Evolutionary conservation across 2,113 vertebrate species (phyloP).

Genomic region (Phalacrocorax aristotelis): DNA sequence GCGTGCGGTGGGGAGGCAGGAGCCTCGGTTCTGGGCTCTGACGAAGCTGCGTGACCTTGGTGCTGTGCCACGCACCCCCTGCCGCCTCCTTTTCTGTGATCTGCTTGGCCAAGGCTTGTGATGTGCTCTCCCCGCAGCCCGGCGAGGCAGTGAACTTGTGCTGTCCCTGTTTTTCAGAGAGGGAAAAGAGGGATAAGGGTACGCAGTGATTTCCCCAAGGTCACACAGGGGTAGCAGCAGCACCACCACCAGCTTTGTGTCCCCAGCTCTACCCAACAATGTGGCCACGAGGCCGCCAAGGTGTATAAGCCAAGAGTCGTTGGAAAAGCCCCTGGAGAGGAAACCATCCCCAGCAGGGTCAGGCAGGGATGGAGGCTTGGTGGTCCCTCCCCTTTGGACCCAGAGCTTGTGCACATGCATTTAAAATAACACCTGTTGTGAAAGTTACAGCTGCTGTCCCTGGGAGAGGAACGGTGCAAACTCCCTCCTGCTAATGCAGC

Average conservation of each 20-base stretch:
- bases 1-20: not conserved
- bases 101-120: not conserved
- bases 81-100: rapidly evolving
- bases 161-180: not conserved
- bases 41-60: not conserved
- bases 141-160: rapidly evolving
- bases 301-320: rapidly evolving
- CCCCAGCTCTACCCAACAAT: not conserved
- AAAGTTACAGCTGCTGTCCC: not conserved
- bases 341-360: not conserved
- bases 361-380: not conserved
- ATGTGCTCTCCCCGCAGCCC: rapidly evolving
- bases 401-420: not conserved
- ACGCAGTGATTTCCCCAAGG: not conserved
- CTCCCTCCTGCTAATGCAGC: not conserved
- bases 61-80: rapidly evolving
- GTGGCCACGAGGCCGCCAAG: not conserved
- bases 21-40: not conserved
- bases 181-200: not conserved
- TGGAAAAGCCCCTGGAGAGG: not conserved
- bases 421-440: not conserved
- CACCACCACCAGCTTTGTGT: not conserved
- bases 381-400: not conserved
- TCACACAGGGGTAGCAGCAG: not conserved
- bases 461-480: rapidly evolving